Evolutionary conservation across 2,113 vertebrate genomes (phyloP).

Genomic region (Amia ocellicauda): DNA sequence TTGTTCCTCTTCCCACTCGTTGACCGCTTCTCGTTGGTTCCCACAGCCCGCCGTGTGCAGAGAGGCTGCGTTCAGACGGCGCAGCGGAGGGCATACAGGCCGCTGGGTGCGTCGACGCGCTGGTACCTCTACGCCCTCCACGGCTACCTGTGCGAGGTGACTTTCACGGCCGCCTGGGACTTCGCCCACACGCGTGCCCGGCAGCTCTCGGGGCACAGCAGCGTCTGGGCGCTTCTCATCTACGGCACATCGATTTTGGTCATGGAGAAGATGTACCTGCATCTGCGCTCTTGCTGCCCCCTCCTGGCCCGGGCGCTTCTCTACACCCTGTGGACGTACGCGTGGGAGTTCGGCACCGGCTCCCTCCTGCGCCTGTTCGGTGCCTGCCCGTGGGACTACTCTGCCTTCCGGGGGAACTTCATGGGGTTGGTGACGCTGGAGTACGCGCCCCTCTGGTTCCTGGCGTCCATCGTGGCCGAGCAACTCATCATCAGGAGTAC

Average conservation of each 20-base stretch:
- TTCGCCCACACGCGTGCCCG: slow-evolving; percentile 50
- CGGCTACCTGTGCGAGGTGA: slow-evolving; percentile 66
- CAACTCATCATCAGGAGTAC: slow-evolving; percentile 63
- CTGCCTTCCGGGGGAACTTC: slow-evolving; percentile 54
- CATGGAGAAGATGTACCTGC: slow-evolving; percentile 51
- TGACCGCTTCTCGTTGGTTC: slow-evolving; percentile 15
- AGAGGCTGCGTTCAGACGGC: background rate
- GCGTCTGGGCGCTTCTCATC: slow-evolving; percentile 66
- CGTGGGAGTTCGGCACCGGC: slow-evolving; percentile 68
- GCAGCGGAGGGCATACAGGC: background rate
- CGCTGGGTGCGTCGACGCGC: slow-evolving; percentile 37
- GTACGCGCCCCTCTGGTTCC: slow-evolving; percentile 59
- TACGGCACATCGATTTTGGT: slow-evolving; percentile 61
- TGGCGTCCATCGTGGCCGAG: slow-evolving; percentile 61
- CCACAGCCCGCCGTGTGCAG: slow-evolving; percentile 32
- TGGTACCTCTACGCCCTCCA: slow-evolving; percentile 68
- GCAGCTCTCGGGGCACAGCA: slow-evolving; percentile 59
- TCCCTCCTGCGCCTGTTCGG: slow-evolving; percentile 45
- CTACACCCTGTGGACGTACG: slow-evolving; percentile 63
- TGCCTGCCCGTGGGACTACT: slow-evolving; percentile 74
- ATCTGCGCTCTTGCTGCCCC: slow-evolving; percentile 36
- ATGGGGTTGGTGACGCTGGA: slow-evolving; percentile 65
- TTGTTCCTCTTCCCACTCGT: too few species aligned
- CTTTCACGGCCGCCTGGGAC: slow-evolving; percentile 59
- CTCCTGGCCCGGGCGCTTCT: slow-evolving; percentile 43